Evolutionary conservation across 2,113 vertebrate species (phyloP).

Genomic region (Tyto alba): DNA sequence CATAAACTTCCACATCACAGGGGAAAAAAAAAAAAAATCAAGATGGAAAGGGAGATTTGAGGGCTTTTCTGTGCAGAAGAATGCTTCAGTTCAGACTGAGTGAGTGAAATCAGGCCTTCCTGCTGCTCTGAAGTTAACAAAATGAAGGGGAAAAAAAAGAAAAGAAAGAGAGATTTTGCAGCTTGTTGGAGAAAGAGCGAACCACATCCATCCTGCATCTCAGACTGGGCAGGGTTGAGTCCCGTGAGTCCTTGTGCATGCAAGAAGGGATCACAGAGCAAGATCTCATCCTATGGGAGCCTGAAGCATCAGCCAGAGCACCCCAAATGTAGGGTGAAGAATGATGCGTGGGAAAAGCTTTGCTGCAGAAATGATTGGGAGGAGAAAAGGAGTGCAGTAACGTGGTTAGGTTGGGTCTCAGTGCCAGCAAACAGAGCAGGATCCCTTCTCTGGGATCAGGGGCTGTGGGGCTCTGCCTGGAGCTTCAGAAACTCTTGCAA

Average conservation of each 20-base stretch:
- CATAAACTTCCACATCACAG: constrained; percentile 14
- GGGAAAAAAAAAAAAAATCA: not conserved
- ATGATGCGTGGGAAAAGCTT: not conserved
- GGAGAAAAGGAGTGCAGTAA: not conserved
- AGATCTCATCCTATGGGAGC: not conserved
- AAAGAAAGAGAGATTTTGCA: not conserved
- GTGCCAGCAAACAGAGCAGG: not conserved
- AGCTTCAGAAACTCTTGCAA: not conserved
- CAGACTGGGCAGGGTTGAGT: not conserved
- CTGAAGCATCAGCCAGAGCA: not conserved
- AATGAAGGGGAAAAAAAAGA: accelerated
- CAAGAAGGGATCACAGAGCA: not conserved
- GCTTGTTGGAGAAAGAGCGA: not conserved
- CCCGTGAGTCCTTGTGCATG: not conserved
- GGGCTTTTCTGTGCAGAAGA: constrained; percentile 2
- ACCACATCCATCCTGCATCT: not conserved
- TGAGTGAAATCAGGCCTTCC: not conserved
- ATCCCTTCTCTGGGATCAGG: not conserved
- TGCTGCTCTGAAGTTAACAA: not conserved
- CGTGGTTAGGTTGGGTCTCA: not conserved
- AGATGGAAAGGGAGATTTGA: constrained; percentile 1
- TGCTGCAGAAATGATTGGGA: not conserved
- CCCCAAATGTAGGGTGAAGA: not conserved
- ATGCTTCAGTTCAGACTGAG: constrained; percentile 1
- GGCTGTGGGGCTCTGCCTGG: not conserved